Evolutionary conservation across 2,888 invertebrate species (phyloP).

Genomic region (Nowickia ferox): DNA sequence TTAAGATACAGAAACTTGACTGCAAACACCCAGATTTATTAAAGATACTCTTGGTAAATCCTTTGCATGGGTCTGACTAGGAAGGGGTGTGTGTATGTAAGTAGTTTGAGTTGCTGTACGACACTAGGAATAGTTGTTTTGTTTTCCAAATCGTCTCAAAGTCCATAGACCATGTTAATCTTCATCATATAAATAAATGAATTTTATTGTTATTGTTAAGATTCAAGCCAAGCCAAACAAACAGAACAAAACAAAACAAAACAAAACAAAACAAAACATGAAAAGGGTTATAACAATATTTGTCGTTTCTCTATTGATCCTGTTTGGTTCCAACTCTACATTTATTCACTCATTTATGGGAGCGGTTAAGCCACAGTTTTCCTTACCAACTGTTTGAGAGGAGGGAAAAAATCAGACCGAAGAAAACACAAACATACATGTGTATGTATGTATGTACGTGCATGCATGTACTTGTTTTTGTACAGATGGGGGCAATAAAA

Average conservation of each 20-base stretch:
- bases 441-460: neutral
- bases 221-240: neutral
- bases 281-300: conserved; percentile 39
- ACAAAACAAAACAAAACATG: conserved; percentile 13
- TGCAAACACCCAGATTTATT: neutral
- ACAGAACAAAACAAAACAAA: conserved; percentile 19
- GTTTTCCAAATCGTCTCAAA: conserved; percentile 24
- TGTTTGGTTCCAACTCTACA: neutral
- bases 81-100: conserved; percentile 23
- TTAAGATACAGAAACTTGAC: neutral
- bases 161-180: conserved; percentile 31
- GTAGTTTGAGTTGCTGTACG: conserved; percentile 12
- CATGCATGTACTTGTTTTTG: neutral
- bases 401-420: neutral
- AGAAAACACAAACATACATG: neutral
- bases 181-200: conserved; percentile 25
- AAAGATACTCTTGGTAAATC: neutral
- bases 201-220: conserved; percentile 47
- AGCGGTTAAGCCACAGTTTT: conserved; percentile 2
- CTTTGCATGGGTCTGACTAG: neutral
- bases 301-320: neutral
- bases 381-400: conserved; percentile 12
- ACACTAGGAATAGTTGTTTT: neutral
- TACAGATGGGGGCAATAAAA: conserved; percentile 25
- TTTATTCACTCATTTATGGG: neutral